Conservation (phyloP, 2,113 vertebrate genomes). For the Dicerorhinus sumatrensis region DNA sequence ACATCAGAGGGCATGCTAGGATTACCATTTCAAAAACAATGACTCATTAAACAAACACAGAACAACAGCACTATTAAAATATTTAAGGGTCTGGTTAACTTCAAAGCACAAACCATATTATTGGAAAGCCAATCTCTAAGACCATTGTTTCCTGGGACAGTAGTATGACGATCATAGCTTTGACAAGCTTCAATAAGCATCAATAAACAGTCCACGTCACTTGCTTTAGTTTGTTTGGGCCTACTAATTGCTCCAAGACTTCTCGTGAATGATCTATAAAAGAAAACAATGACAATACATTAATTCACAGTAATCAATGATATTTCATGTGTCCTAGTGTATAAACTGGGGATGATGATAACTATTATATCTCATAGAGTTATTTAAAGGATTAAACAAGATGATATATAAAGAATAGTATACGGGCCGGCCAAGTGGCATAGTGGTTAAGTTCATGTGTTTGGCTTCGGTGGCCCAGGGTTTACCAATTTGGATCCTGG, state of each 20-base stretch:
- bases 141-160: slow-evolving; percentile 40
- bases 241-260: slow-evolving; percentile 88
- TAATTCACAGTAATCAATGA: slow-evolving; percentile 52
- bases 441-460: no score
- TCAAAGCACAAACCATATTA: slow-evolving; percentile 47
- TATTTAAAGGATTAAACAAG: not conserved
- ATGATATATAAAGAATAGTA: not conserved
- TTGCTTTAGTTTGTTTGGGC: slow-evolving; percentile 91
- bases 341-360: slow-evolving; percentile 5
- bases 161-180: not conserved
- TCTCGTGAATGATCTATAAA: slow-evolving; percentile 90
- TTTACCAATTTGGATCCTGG: no score
- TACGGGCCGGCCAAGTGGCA: no score
- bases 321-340: slow-evolving; percentile 20
- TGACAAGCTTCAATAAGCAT: slow-evolving; percentile 74
- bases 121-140: not conserved
- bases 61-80: not conserved
- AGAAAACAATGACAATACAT: slow-evolving; percentile 53
- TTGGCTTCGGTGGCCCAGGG: no score
- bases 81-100: slow-evolving; percentile 35
- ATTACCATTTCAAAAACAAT: slow-evolving; percentile 13
- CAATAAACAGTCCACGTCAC: slow-evolving; percentile 93
- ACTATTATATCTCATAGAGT: not conserved
- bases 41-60: not conserved
- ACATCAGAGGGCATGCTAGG: not conserved